A percentile compares a stretch with the other conserved stretches of the same genome.
Evolutionary conservation across 2,888 invertebrate species (phyloP).

Genomic region (Nysson spinosus): DNA sequence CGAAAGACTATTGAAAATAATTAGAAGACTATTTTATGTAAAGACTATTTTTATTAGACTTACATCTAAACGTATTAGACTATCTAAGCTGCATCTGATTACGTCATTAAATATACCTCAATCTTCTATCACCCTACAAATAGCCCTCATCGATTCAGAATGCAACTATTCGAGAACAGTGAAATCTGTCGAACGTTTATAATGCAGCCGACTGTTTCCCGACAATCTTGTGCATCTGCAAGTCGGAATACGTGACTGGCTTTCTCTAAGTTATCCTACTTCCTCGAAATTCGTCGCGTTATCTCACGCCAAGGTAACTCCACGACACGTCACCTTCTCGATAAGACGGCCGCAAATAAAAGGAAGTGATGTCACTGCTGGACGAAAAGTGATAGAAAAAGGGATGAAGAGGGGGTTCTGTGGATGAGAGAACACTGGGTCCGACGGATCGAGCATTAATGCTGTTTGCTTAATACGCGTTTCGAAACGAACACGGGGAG

Average conservation of each 20-base stretch:
- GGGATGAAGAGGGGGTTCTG: slow-evolving; percentile 1
- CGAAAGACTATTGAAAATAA: too few species aligned
- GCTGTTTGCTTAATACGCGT: slow-evolving; percentile 64
- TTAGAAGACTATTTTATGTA: too few species aligned
- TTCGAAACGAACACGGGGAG: slow-evolving; percentile 59
- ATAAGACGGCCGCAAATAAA: slow-evolving; percentile 27
- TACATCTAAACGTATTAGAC: too few species aligned
- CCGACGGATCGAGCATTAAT: slow-evolving; percentile 61
- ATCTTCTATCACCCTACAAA: slow-evolving; percentile 26
- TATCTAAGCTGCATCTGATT: too few species aligned
- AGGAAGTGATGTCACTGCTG: slow-evolving; percentile 29
- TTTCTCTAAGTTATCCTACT: slow-evolving; percentile 4
- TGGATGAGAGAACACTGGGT: background rate
- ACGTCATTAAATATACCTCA: too few species aligned
- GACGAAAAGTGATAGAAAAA: slow-evolving; percentile 4
- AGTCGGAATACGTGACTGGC: slow-evolving; percentile 40
- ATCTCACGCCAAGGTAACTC: slow-evolving; percentile 19
- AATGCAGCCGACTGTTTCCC: slow-evolving; percentile 26
- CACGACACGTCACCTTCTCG: slow-evolving; percentile 8
- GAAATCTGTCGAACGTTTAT: slow-evolving; percentile 29
- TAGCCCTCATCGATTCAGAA: background rate
- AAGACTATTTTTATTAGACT: too few species aligned
- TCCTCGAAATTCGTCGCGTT: slow-evolving; percentile 2
- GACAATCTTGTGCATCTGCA: slow-evolving; percentile 41
- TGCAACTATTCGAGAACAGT: slow-evolving; percentile 1